A percentile compares a stretch with the other conserved stretches of the same genome.
Conservation (phyloP, 30 jellyfish, hydroid and myxozoan species). For the Turritopsis rubra region DNA sequence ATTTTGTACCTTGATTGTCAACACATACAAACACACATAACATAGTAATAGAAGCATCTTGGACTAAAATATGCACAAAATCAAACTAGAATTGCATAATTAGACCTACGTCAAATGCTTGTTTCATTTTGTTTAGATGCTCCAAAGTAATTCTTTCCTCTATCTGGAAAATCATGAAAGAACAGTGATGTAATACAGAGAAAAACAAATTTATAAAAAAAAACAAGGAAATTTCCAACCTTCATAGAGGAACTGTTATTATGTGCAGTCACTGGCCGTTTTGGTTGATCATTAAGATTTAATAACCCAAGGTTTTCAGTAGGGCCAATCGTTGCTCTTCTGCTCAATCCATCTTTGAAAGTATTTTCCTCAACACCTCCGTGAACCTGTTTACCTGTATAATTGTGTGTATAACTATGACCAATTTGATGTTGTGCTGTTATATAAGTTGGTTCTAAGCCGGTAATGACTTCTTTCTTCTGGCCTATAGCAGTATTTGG, state of each 20-base stretch:
- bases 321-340: slow-evolving; percentile 86
- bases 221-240: slow-evolving; percentile 25
- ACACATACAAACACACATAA: too few species aligned
- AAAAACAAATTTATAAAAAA: not conserved
- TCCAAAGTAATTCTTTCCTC: slow-evolving; percentile 79
- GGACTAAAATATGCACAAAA: not conserved
- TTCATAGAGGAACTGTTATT: slow-evolving; percentile 48
- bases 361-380: slow-evolving; percentile 75
- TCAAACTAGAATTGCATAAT: not conserved
- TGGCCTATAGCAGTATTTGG: slow-evolving; percentile 67
- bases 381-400: slow-evolving; percentile 72
- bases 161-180: slow-evolving; percentile 32
- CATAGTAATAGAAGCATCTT: too few species aligned
- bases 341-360: slow-evolving; percentile 36
- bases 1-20: too few species aligned
- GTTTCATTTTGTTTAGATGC: slow-evolving; percentile 62
- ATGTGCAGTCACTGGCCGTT: slow-evolving; percentile 69
- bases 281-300: slow-evolving; percentile 18
- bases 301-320: slow-evolving; percentile 49
- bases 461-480: slow-evolving; percentile 44
- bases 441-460: slow-evolving; percentile 79
- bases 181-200: not conserved
- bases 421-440: slow-evolving; percentile 65
- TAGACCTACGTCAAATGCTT: slow-evolving; percentile 73
- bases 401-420: slow-evolving; percentile 1